Percentiles rank a stretch among this genome's conserved stretches.
Evolutionary conservation across 1,140 invertebrate species (phyloP).

Genomic region (Megathymus violae): DNA sequence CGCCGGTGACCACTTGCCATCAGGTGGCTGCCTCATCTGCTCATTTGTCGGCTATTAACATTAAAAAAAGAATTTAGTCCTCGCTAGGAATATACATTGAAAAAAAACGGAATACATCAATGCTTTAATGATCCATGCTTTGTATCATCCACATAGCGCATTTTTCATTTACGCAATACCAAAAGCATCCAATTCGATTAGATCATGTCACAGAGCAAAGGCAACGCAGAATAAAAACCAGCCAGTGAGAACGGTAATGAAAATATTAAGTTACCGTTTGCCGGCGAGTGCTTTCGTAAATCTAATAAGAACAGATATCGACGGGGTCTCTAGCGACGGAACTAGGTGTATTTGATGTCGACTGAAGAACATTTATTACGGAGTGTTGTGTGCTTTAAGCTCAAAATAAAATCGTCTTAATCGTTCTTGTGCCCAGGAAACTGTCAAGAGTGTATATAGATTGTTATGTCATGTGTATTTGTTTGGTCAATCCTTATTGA

Average conservation of each 20-base stretch:
- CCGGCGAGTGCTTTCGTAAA: conserved; percentile 62
- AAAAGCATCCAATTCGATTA: conserved; percentile 31
- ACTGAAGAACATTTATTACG: conserved; percentile 23
- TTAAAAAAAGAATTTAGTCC: too few relatives aligned
- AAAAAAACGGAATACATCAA: background rate
- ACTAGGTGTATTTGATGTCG: conserved; percentile 50
- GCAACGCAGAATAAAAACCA: conserved; percentile 41
- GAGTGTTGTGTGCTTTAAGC: background rate
- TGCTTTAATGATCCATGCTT: too few relatives aligned
- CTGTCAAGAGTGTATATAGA: too few relatives aligned
- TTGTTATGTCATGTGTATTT: too few relatives aligned
- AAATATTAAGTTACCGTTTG: conserved; percentile 65
- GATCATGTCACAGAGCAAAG: conserved; percentile 29
- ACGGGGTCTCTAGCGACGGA: conserved; percentile 41
- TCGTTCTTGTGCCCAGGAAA: too few relatives aligned
- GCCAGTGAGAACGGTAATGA: conserved; percentile 48
- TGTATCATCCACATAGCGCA: background rate
- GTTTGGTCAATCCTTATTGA: too few relatives aligned
- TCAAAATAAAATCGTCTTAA: too few relatives aligned
- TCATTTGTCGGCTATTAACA: too few relatives aligned
- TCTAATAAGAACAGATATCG: conserved; percentile 57
- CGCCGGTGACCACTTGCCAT: too few relatives aligned
- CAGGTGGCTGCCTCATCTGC: too few relatives aligned
- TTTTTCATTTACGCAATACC: conserved; percentile 23
- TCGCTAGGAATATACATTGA: too few relatives aligned